Conservation (phyloP, 2,113 vertebrate species). For the Hippocampus mohnikei region DNA sequence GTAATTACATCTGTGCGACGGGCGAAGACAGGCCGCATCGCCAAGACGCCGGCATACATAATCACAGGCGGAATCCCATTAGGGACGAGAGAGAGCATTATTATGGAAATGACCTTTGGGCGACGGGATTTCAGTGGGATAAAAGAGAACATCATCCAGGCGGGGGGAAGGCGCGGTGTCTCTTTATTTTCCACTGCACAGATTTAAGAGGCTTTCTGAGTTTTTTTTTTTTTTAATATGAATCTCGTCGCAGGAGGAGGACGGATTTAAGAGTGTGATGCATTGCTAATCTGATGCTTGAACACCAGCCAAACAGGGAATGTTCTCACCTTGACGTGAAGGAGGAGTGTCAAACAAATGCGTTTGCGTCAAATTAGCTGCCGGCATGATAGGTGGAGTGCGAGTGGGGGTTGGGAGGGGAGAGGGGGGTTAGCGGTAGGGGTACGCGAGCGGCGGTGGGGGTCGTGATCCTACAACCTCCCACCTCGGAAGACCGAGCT, state of each 20-base stretch:
- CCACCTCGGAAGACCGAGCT: slow-evolving; percentile 22
- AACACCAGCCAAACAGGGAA: slow-evolving; percentile 7
- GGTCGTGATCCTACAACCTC: background rate
- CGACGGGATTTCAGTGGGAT: slow-evolving; percentile 63
- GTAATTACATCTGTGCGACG: slow-evolving; percentile 71
- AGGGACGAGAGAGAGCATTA: slow-evolving; percentile 62
- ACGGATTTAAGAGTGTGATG: slow-evolving; percentile 13
- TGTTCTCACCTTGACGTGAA: slow-evolving; percentile 15
- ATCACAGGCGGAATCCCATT: slow-evolving; percentile 70
- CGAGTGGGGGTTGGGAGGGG: background rate
- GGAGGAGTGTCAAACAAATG: slow-evolving; percentile 6
- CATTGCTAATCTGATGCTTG: slow-evolving; percentile 24
- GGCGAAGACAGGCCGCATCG: slow-evolving; percentile 63
- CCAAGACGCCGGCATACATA: slow-evolving; percentile 61
- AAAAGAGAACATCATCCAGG: slow-evolving; percentile 57
- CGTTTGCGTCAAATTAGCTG: background rate
- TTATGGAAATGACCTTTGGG: slow-evolving; percentile 74
- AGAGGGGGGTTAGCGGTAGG: background rate
- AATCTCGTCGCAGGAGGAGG: slow-evolving; percentile 9
- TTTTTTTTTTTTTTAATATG: slow-evolving; percentile 30
- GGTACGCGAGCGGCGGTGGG: background rate
- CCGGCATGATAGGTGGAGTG: background rate
- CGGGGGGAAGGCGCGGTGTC: slow-evolving; percentile 46
- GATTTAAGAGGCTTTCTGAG: slow-evolving; percentile 37
- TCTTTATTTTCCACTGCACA: slow-evolving; percentile 41